phyloP scores from a whole-genome alignment of 2,113 vertebrate species.

The Corythoichthys intestinalis region DNA sequence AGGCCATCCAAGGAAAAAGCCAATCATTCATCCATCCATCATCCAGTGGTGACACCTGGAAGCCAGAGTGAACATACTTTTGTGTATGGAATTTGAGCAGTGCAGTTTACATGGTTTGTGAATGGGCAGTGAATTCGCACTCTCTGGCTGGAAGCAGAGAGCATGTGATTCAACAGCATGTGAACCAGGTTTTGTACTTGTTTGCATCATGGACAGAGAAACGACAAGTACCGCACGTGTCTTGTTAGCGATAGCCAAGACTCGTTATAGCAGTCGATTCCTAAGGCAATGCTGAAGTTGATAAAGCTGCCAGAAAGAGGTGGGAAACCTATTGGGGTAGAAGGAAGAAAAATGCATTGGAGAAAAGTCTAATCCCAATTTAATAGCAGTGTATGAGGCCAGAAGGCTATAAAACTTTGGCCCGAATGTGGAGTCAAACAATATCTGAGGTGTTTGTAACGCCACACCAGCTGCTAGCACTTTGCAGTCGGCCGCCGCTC shows the following conservation, averaged over 20 bases:
- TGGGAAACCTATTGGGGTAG: not conserved
- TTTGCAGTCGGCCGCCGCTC: constrained; percentile 25
- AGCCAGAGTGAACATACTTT: not conserved
- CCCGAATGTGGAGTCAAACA: constrained; percentile 28
- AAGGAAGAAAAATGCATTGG: constrained; percentile 13
- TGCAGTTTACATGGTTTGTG: no score
- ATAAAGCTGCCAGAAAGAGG: not conserved
- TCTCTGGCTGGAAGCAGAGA: no score
- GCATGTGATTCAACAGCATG: no score
- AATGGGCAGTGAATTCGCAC: no score
- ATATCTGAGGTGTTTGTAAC: constrained; percentile 41
- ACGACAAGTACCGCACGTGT: no score
- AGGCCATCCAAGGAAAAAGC: no score
- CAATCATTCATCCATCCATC: no score
- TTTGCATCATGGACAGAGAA: no score
- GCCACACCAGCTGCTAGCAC: constrained; percentile 42
- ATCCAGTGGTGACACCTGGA: not conserved
- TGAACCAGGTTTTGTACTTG: no score
- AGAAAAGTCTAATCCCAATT: constrained; percentile 37
- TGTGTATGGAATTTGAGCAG: no score
- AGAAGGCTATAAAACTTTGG: constrained; percentile 21
- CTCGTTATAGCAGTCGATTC: not conserved
- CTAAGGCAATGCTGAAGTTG: not conserved
- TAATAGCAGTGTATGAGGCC: constrained; percentile 28
- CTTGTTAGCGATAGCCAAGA: no score